Conservation (phyloP, 2,113 vertebrate genomes). For the Tragelaphus scriptus region DNA sequence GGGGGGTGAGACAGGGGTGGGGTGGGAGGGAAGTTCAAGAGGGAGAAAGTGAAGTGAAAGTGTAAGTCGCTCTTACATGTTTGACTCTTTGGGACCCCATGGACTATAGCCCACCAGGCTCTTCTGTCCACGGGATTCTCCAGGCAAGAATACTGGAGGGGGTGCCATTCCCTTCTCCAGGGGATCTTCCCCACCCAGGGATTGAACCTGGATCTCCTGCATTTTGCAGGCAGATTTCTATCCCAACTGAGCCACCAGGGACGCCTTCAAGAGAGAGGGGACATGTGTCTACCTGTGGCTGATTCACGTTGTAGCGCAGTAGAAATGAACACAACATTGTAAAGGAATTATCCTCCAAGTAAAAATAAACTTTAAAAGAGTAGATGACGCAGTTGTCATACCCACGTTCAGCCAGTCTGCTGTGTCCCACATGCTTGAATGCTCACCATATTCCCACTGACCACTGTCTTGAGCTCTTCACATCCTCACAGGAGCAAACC, state of each 20-base stretch:
- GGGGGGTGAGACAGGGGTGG: not conserved
- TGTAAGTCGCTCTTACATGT: not conserved
- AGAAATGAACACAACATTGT: not conserved
- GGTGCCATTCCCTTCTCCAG: not conserved
- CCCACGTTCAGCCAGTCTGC: accelerated
- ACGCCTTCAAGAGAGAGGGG: not conserved
- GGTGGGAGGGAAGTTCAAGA: not conserved
- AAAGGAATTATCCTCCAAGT: not conserved
- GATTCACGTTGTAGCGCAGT: accelerated
- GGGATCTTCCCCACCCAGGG: not conserved
- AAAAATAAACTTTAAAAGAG: not conserved
- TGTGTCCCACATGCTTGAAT: accelerated
- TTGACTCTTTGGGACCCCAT: not conserved
- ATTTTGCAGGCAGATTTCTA: not conserved
- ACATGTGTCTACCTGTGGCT: not conserved
- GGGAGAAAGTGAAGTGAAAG: not conserved
- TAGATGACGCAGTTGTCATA: not conserved
- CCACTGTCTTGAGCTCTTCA: not conserved
- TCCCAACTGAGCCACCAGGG: not conserved
- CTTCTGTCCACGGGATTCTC: not conserved
- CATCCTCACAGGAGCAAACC: not conserved
- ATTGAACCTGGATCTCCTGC: not conserved
- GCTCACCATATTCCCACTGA: accelerated
- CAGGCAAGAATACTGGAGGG: not conserved
- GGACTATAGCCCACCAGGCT: not conserved